phyloP scores from a whole-genome alignment of 2,113 vertebrate species.

The Psophia crepitans region DNA sequence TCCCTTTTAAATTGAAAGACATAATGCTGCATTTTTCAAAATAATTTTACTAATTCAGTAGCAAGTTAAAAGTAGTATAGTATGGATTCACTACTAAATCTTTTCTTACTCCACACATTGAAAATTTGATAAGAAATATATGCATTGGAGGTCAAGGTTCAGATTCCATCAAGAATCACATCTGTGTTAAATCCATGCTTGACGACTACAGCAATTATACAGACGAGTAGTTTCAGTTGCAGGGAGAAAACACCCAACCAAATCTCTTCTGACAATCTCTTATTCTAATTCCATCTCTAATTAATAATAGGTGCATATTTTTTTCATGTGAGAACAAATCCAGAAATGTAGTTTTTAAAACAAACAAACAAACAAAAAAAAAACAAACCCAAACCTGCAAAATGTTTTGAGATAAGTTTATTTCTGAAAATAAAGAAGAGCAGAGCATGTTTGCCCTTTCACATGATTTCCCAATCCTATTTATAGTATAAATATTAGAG shows the following conservation, averaged over 20 bases:
- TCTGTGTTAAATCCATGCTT: not conserved
- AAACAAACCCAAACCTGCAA: not conserved
- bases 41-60: not conserved
- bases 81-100: not conserved
- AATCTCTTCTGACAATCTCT: not conserved
- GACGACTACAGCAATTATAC: not conserved
- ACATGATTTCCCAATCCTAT: not conserved
- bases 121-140: not conserved
- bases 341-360: not conserved
- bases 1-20: not conserved
- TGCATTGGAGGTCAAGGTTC: not conserved
- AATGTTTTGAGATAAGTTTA: not conserved
- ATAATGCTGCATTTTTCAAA: not conserved
- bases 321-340: not conserved
- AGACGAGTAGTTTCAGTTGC: not conserved
- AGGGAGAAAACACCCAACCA: rapidly evolving
- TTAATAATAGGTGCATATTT: rapidly evolving
- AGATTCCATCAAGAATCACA: not conserved
- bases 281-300: not conserved
- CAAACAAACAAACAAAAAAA: not conserved
- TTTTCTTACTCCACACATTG: not conserved
- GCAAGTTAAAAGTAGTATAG: not conserved
- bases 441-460: not conserved
- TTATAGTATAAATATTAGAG: not conserved
- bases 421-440: not conserved